Base-by-base conservation (phyloP, 2,113 vertebrate species). In the Leptocoma aspasia region DNA sequence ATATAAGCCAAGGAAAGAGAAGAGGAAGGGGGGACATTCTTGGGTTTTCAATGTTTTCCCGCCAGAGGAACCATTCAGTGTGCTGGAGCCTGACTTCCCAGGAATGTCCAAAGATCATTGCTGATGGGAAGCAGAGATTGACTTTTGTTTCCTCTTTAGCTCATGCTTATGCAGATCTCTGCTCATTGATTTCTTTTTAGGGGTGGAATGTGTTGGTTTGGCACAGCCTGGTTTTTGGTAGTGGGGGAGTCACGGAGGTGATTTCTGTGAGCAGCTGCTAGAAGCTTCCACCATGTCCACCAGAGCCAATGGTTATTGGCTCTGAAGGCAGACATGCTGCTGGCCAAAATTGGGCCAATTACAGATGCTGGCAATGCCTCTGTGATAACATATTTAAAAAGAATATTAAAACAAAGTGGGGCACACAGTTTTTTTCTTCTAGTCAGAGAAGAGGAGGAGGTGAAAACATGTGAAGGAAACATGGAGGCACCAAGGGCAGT, bases 61-160 rank as follows among this genome's bases (percentile, higher is more conserved):
- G n/a, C 59, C 2, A 1, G 19, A 64, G 9, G 24, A 64, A 14
- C 31, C 5, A 23, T n/a, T 2, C 8, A 1, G 0, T 0, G 0
- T 30, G 11, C 60, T 53, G 39, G 64, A 44, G 19, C 15, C 15
- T 6, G 1, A 2, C 35, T 61, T 41, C 31, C 39, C 39, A 35
- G 31, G 42, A 53, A 8, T 23, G 19, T 53, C 31, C 1, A 1
- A 53, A 52, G 30, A 42, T 28, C 1, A 1, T 14, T 42, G 37
- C 47, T 52, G 59, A n/a, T 16, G 13, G 45, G 17, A 42, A 52
- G 37, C 28, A 28, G 24, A 78, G 23, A 28, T 14, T 16, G 47
- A 28, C 6, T 22, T 35, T 44, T 33, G 50, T 53, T n/a, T 35
- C 8, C 11, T 65, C 60, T 65, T 35, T 64, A 53, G 24, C 31